Evolutionary conservation across 2,888 invertebrate species (phyloP).

Genomic region (Apamea crenata): DNA sequence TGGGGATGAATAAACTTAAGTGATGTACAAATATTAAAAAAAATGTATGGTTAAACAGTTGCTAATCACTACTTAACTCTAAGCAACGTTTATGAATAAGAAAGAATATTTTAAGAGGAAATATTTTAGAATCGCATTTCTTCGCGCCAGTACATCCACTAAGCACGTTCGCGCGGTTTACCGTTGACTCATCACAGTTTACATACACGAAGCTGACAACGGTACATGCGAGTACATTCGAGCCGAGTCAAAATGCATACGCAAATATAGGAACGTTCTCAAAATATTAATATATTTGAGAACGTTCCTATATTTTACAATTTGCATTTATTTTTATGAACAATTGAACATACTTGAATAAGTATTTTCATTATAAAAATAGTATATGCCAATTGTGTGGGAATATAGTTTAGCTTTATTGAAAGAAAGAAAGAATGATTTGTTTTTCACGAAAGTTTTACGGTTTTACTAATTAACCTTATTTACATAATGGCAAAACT

Average conservation of each 20-base stretch:
- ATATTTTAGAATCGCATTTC: not conserved
- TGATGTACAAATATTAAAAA: too few species aligned
- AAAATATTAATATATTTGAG: too few species aligned
- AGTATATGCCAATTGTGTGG: not conserved
- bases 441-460: not conserved
- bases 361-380: not conserved
- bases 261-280: slow-evolving; percentile 9
- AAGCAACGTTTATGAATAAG: too few species aligned
- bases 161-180: slow-evolving; percentile 71
- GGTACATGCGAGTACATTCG: slow-evolving; percentile 57
- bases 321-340: too few species aligned
- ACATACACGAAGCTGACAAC: slow-evolving; percentile 63
- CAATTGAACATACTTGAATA: too few species aligned
- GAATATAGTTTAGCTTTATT: not conserved
- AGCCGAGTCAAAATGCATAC: slow-evolving; percentile 15
- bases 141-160: slow-evolving; percentile 34
- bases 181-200: slow-evolving; percentile 71
- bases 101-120: too few species aligned
- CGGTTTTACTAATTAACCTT: not conserved
- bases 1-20: too few species aligned
- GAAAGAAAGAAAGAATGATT: not conserved
- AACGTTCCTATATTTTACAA: too few species aligned
- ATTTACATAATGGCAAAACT: not conserved
- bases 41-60: too few species aligned
- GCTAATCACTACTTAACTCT: too few species aligned